Evolutionary conservation across 2,888 invertebrate species (phyloP).

Genomic region (Zootermopsis nevadensis): DNA sequence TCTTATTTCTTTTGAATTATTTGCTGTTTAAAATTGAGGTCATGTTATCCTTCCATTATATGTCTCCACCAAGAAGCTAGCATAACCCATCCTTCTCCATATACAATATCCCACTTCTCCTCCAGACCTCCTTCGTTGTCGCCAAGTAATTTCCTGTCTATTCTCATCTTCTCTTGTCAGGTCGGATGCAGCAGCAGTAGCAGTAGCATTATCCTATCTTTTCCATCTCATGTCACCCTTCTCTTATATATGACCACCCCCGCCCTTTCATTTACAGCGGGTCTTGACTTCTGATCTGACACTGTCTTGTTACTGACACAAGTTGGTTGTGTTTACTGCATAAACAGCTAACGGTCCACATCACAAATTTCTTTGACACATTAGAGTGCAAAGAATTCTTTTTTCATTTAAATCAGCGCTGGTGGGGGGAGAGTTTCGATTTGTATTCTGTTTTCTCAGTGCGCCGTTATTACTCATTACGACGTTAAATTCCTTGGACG

Average conservation of each 20-base stretch:
- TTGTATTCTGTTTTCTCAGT: no score
- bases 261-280: background rate
- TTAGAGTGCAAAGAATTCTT: no score
- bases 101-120: no score
- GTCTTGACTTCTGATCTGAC: background rate
- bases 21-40: background rate
- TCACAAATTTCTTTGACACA: no score
- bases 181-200: background rate
- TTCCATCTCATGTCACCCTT: conserved; percentile 19
- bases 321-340: no score
- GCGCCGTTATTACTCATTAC: no score
- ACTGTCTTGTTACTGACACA: background rate
- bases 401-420: no score
- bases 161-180: conserved; percentile 8
- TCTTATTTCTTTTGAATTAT: background rate
- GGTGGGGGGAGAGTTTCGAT: no score
- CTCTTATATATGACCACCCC: background rate
- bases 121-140: background rate
- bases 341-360: no score
- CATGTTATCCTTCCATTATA: background rate
- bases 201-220: conserved; percentile 17
- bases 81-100: no score
- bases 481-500: no score
- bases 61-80: no score
- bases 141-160: conserved; percentile 12